phyloP scores from a whole-genome alignment of 2,113 vertebrate species.

The Nicator chloris region DNA sequence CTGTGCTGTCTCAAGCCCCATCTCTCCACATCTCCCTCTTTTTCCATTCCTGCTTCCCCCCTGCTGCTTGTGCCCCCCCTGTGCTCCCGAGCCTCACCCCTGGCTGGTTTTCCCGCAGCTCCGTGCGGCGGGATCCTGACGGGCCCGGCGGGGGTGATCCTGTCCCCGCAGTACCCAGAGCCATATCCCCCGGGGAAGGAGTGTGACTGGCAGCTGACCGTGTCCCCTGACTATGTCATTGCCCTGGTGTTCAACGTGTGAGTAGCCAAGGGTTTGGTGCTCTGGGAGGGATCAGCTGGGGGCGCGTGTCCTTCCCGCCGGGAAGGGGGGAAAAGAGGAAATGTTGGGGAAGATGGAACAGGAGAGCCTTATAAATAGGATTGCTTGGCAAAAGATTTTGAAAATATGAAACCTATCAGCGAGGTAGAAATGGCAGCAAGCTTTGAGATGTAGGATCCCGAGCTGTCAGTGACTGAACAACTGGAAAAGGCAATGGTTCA shows the following conservation, averaged over 20 bases:
- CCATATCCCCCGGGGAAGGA: conserved; percentile 93
- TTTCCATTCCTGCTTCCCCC: not conserved
- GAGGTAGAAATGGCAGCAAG: no score
- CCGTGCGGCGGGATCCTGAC: conserved; percentile 92
- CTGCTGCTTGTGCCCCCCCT: accelerated
- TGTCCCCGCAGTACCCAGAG: conserved; percentile 94
- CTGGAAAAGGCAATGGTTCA: no score
- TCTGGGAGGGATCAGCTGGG: accelerated
- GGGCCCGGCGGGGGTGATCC: conserved; percentile 88
- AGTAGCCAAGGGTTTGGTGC: not conserved
- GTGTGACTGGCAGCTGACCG: conserved; percentile 92
- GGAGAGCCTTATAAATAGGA: no score
- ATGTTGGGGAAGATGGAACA: no score
- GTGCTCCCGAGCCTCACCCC: not conserved
- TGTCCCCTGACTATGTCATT: conserved; percentile 92
- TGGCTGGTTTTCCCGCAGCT: conserved; percentile 70
- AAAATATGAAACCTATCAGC: no score
- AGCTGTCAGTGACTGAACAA: no score
- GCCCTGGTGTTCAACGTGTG: conserved; percentile 91
- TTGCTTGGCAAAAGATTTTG: no score
- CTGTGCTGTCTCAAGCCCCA: accelerated
- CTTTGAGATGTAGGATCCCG: no score
- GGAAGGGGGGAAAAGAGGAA: no score
- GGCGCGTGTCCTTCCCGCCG: accelerated
- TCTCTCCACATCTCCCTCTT: not conserved